Percentiles rank a stretch among this genome's conserved stretches.
These are phyloP conservation scores for Pherbina coryleti DNA, from an alignment of 2,888 invertebrate species.

Conservation along the genomic window DNA sequence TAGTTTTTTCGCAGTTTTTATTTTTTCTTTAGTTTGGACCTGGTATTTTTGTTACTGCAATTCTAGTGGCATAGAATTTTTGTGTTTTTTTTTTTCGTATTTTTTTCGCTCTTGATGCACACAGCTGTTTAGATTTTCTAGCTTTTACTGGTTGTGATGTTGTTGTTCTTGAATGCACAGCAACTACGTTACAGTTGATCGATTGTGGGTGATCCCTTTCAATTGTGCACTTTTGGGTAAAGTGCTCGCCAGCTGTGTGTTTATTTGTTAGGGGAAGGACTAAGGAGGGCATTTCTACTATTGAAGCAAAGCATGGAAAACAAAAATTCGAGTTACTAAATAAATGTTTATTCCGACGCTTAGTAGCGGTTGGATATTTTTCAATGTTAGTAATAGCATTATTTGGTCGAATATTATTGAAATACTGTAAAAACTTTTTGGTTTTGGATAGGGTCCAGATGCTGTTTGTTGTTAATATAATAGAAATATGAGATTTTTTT, in stretches of 20 bases:
- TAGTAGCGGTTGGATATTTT: too few species aligned
- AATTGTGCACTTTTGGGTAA: conserved; percentile 40
- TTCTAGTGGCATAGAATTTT: conserved; percentile 55
- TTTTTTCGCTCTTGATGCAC: conserved; percentile 20
- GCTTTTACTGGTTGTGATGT: conserved; percentile 33
- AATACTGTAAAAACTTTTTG: too few species aligned
- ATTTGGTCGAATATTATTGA: too few species aligned
- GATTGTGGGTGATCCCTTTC: conserved; percentile 53
- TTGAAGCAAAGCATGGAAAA: neutral
- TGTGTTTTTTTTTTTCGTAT: conserved; percentile 32
- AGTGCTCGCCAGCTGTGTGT: neutral
- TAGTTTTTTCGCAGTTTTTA: conserved; percentile 52
- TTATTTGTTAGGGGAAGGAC: neutral
- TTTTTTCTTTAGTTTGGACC: neutral
- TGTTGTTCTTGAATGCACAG: conserved; percentile 41
- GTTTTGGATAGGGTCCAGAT: too few species aligned
- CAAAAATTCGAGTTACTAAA: neutral
- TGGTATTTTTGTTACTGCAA: conserved; percentile 52
- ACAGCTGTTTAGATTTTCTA: conserved; percentile 29
- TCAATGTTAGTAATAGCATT: too few species aligned
- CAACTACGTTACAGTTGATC: conserved; percentile 54
- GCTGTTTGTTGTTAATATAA: too few species aligned
- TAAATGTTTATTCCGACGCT: too few species aligned
- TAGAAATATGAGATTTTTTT: too few species aligned
- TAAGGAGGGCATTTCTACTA: neutral